phyloP scores from a whole-genome alignment of 2,888 invertebrate species.

The Augochlorella aurata region DNA sequence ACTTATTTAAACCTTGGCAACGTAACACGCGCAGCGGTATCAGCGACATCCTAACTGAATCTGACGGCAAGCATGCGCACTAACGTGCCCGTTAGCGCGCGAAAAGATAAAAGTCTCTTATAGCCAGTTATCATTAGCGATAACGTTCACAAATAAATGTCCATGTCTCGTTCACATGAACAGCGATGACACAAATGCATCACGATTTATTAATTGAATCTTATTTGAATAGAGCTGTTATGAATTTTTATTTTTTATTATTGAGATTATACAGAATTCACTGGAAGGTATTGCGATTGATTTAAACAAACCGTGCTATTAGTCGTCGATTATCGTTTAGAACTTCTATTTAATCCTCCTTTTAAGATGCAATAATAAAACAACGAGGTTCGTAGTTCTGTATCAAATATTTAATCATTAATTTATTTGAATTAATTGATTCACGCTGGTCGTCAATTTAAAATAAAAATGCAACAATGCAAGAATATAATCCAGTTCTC shows the following conservation, averaged over 20 bases:
- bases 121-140: neutral
- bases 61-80: conserved; percentile 51
- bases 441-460: neutral
- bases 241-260: neutral
- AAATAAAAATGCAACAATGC: neutral
- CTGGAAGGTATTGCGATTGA: neutral
- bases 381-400: too few species aligned
- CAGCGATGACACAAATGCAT: neutral
- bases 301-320: neutral
- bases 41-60: conserved; percentile 69
- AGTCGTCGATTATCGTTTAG: too few species aligned
- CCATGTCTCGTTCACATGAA: neutral
- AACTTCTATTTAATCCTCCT: too few species aligned
- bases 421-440: too few species aligned
- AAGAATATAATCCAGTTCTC: neutral
- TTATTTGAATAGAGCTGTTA: neutral
- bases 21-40: conserved; percentile 78
- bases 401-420: too few species aligned
- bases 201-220: neutral
- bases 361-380: too few species aligned
- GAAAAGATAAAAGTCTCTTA: neutral
- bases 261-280: neutral
- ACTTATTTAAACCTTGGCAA: conserved; percentile 73
- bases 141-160: neutral
- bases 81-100: neutral